A percentile compares a stretch with the other conserved stretches of the same genome.
Evolutionary conservation across 2,888 invertebrate genomes (phyloP).

Genomic region (Trichopoda pennipes): DNA sequence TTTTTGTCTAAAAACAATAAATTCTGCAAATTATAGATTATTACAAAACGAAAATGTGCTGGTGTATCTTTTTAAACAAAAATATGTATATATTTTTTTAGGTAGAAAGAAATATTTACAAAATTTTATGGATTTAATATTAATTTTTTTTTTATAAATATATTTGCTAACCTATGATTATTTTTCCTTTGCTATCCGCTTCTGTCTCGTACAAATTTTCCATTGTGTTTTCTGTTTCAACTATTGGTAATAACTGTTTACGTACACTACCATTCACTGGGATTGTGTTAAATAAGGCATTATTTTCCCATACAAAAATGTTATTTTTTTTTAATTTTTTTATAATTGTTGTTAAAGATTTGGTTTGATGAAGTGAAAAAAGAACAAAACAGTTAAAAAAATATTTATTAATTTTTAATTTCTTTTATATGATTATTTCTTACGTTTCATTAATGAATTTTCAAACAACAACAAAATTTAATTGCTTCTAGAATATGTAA

Average conservation of each 20-base stretch:
- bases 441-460: neutral
- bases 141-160: conserved; percentile 18
- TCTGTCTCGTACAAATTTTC: conserved; percentile 72
- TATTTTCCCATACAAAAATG: conserved; percentile 38
- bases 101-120: conserved; percentile 49
- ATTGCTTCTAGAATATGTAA: too few species aligned
- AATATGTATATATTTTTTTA: conserved; percentile 12
- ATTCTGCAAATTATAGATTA: conserved; percentile 54
- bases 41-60: conserved; percentile 48
- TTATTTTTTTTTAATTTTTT: conserved; percentile 23
- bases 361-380: conserved; percentile 36
- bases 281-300: conserved; percentile 65
- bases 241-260: conserved; percentile 76
- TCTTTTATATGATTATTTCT: neutral
- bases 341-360: conserved; percentile 33
- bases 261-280: conserved; percentile 72
- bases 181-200: conserved; percentile 81
- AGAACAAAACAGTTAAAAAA: conserved; percentile 54
- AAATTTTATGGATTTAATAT: neutral
- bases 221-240: conserved; percentile 76
- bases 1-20: conserved; percentile 15
- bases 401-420: conserved; percentile 3
- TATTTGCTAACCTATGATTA: conserved; percentile 82
- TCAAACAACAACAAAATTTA: too few species aligned
- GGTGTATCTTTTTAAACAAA: conserved; percentile 16